Conservation (phyloP, 1,140 invertebrate species). For the Pygmarrhopalites habei region DNA sequence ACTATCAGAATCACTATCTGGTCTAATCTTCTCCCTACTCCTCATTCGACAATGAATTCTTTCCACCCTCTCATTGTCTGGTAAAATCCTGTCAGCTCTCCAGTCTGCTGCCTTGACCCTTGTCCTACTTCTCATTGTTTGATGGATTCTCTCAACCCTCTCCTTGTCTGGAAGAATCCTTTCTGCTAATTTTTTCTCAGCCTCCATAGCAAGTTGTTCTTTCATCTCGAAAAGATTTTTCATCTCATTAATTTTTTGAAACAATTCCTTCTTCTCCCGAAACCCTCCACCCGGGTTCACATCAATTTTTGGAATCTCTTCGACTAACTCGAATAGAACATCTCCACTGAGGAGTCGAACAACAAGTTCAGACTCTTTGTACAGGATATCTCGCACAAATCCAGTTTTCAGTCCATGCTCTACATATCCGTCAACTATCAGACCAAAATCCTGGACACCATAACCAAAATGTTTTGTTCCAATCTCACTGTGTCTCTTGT, state of each 20-base stretch:
- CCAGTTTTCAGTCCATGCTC: constrained; percentile 2
- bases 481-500: not conserved
- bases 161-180: constrained; percentile 10
- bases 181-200: not conserved
- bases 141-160: not conserved
- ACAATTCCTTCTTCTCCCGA: not conserved
- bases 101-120: constrained; percentile 10
- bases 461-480: not conserved
- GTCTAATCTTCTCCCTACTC: not conserved
- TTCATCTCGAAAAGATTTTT: constrained; percentile 4
- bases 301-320: not conserved
- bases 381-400: constrained; percentile 8
- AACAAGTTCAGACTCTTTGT: not conserved
- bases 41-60: not conserved
- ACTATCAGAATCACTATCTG: not conserved
- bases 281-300: not conserved
- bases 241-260: not conserved
- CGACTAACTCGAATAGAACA: constrained; percentile 5
- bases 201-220: constrained; percentile 5
- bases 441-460: not conserved
- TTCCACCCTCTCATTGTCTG: not conserved
- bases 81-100: constrained; percentile 9
- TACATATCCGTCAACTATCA: constrained; percentile 1
- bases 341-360: constrained; percentile 2
- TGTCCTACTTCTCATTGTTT: not conserved